Conservation (phyloP, 2,888 invertebrate species). For the Glyphotaelius pellucidus region DNA sequence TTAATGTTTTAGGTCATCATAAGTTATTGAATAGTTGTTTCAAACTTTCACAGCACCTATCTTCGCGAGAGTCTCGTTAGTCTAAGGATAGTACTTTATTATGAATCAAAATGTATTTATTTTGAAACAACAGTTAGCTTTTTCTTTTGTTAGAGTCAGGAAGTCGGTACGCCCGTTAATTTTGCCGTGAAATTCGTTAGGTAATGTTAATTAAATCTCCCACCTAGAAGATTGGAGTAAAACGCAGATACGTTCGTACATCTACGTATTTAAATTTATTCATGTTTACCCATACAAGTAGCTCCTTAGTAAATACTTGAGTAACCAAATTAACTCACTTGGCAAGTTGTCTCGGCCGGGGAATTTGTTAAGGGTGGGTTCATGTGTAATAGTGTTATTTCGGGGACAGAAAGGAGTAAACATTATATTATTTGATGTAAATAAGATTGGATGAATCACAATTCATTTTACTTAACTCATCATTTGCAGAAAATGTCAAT, state of each 20-base stretch:
- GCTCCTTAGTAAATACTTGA: constrained; percentile 24
- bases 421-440: background rate
- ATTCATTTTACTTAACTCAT: background rate
- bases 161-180: background rate
- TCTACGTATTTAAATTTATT: constrained; percentile 37
- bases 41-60: background rate
- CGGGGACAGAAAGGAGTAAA: background rate
- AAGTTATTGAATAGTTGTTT: background rate
- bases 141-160: background rate
- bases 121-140: background rate
- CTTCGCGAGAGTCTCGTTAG: background rate
- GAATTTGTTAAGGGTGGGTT: background rate
- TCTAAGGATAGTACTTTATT: background rate
- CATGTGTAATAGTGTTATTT: background rate
- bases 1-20: background rate
- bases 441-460: too few species aligned
- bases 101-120: background rate
- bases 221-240: constrained; percentile 15
- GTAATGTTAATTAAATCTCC: constrained; percentile 38
- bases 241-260: background rate
- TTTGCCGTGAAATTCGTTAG: constrained; percentile 10
- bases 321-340: constrained; percentile 28
- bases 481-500: background rate
- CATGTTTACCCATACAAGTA: constrained; percentile 22
- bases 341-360: background rate